These are phyloP conservation scores for Vespertilio murinus DNA, from an alignment of 2,797 vertebrate species.

Conservation along the genomic window DNA sequence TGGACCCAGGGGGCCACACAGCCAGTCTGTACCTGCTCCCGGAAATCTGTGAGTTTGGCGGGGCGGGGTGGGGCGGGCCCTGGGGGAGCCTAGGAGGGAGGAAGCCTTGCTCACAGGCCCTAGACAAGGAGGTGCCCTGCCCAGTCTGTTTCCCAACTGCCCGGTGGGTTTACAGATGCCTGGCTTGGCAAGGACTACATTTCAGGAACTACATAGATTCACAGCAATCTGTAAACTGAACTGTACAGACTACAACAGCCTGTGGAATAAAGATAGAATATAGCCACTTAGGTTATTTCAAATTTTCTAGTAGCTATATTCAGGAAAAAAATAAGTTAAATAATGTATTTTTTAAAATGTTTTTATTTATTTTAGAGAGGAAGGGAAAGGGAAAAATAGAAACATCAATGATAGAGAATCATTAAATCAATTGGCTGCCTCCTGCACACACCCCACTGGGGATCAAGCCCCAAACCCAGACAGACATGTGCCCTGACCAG, in stretches of 20 bases:
- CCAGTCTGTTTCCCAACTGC: not conserved
- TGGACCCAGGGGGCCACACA: not conserved
- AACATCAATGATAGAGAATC: too few relatives aligned
- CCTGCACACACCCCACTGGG: too few relatives aligned
- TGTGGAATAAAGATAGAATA: not conserved
- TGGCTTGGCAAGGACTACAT: not conserved
- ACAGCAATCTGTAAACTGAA: not conserved
- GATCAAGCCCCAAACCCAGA: too few relatives aligned
- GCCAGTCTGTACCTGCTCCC: slow-evolving; percentile 55
- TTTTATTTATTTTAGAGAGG: too few relatives aligned
- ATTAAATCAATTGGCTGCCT: too few relatives aligned
- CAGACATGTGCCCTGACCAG: too few relatives aligned
- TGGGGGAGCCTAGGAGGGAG: not conserved
- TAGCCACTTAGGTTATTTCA: not conserved
- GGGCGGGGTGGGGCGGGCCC: not conserved
- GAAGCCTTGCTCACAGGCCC: not conserved
- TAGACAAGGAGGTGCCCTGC: not conserved
- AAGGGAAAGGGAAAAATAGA: too few relatives aligned
- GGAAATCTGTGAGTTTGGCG: slow-evolving; percentile 27
- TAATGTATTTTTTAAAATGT: not conserved
- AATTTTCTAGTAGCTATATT: not conserved
- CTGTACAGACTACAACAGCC: not conserved
- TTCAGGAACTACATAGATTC: not conserved
- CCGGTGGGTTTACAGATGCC: not conserved
- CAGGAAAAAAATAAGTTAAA: not conserved